These are phyloP conservation scores for Ploceus nigricollis DNA, from an alignment of 2,113 vertebrate species.

Conservation along the genomic window DNA sequence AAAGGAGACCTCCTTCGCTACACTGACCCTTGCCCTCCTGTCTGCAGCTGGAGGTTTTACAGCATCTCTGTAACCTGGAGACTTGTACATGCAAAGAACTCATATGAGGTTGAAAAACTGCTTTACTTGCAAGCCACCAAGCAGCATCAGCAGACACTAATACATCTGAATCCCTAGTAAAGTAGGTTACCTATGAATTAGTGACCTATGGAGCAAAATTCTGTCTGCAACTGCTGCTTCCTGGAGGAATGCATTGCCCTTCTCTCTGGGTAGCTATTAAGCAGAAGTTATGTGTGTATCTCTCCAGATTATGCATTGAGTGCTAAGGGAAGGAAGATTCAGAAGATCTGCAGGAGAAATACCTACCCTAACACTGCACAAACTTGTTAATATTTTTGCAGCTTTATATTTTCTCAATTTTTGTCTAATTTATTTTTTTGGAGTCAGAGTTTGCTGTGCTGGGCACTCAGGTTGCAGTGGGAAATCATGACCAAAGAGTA, in stretches of 20 bases:
- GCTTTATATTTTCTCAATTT: neutral
- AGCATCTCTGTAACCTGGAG: neutral
- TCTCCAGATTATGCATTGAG: neutral
- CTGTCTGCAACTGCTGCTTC: accelerated
- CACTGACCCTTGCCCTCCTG: accelerated
- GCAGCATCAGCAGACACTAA: neutral
- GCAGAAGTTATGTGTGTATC: neutral
- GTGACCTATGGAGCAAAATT: neutral
- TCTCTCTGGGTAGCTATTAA: neutral
- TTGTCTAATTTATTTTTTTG: neutral
- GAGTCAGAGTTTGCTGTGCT: neutral
- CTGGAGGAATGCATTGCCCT: neutral
- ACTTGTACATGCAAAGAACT: neutral
- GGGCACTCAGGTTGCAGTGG: neutral
- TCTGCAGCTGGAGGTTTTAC: neutral
- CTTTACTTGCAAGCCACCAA: neutral
- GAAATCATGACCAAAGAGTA: neutral
- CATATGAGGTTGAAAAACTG: neutral
- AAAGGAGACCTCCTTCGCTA: neutral
- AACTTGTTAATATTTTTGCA: neutral
- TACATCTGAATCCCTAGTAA: neutral
- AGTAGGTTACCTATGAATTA: neutral
- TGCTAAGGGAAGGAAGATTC: neutral
- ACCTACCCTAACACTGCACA: neutral
- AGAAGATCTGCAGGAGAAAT: neutral